Evolutionary conservation across 2,113 vertebrate species (phyloP).

Genomic region (Hippolais icterina): DNA sequence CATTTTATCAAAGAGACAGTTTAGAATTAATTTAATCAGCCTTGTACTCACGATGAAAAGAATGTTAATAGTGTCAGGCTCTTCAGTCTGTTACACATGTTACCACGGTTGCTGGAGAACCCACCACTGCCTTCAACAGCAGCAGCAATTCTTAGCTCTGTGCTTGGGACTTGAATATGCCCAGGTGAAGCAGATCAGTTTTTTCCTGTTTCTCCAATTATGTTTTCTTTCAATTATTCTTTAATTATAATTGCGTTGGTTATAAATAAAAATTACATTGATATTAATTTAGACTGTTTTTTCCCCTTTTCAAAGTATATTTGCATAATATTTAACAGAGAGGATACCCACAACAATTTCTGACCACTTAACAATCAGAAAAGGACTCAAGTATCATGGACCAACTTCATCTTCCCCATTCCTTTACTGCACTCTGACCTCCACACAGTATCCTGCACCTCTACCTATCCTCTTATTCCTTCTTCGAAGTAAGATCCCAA

Average conservation of each 20-base stretch:
- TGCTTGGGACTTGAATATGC: neutral
- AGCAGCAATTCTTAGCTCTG: neutral
- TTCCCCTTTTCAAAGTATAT: neutral
- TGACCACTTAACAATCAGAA: neutral
- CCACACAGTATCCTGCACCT: neutral
- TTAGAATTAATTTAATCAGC: slow-evolving; percentile 23
- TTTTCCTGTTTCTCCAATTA: neutral
- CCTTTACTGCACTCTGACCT: neutral
- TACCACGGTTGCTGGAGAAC: neutral
- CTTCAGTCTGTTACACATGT: neutral
- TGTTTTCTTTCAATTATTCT: neutral
- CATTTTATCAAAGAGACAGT: slow-evolving; percentile 38
- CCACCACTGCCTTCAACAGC: neutral
- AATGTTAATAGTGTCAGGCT: neutral
- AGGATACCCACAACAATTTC: neutral
- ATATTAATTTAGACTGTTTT: neutral
- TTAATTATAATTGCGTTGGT: neutral
- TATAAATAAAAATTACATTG: neutral
- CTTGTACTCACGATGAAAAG: neutral
- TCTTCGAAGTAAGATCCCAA: neutral
- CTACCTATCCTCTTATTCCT: neutral
- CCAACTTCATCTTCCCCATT: neutral
- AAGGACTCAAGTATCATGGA: neutral
- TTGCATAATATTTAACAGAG: neutral
- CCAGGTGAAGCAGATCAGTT: neutral